Conservation (phyloP, 2,113 vertebrate genomes). For the Emydura subglobosa region DNA sequence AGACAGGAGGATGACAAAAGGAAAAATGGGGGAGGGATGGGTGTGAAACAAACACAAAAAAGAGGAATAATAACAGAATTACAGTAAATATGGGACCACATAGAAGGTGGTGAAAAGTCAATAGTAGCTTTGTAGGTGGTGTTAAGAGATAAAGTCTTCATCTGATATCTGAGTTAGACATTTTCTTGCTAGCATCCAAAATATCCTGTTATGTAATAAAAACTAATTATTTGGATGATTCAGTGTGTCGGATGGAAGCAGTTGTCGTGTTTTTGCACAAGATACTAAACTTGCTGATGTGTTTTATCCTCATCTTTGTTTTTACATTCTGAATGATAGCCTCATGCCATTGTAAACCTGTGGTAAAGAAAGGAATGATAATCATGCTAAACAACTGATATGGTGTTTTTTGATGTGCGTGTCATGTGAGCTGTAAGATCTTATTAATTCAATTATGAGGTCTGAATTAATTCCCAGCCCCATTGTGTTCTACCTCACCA, state of each 20-base stretch:
- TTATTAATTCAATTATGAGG: slow-evolving; percentile 9
- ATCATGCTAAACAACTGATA: background rate
- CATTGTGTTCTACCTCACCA: background rate
- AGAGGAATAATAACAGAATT: background rate
- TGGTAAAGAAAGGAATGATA: background rate
- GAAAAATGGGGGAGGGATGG: background rate
- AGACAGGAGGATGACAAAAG: background rate
- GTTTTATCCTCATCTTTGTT: slow-evolving; percentile 55
- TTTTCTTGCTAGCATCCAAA: slow-evolving; percentile 48
- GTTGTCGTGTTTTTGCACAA: slow-evolving; percentile 58
- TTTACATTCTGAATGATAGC: slow-evolving; percentile 33
- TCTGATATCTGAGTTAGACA: background rate
- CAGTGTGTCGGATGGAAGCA: slow-evolving; percentile 8
- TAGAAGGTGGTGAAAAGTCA: background rate
- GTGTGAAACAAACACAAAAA: background rate
- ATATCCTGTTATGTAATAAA: background rate
- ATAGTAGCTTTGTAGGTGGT: background rate
- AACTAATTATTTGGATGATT: slow-evolving; percentile 39
- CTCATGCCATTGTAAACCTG: slow-evolving; percentile 8
- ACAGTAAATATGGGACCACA: background rate
- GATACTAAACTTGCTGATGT: slow-evolving; percentile 46
- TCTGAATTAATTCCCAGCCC: background rate
- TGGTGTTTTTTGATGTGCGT: slow-evolving; percentile 26
- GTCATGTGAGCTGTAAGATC: background rate
- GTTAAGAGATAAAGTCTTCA: background rate